phyloP scores from a whole-genome alignment of 2,113 vertebrate species.

The Dunckerocampus dactyliophorus region DNA sequence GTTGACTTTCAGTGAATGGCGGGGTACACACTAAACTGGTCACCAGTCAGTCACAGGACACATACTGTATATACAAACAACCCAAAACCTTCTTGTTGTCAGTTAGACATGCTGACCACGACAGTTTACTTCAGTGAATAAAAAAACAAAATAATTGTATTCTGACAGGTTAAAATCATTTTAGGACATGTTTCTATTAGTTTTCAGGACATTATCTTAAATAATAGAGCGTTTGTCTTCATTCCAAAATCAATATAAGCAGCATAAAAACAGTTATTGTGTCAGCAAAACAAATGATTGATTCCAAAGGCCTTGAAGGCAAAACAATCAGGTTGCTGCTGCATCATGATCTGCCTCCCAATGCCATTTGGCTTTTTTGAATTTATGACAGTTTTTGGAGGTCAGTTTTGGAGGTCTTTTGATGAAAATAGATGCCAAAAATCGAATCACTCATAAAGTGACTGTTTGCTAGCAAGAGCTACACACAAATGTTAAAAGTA shows the following conservation, averaged over 20 bases:
- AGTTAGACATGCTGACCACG: too few species aligned
- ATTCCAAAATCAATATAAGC: not conserved
- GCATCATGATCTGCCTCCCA: not conserved
- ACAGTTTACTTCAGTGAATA: too few species aligned
- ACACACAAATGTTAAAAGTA: too few species aligned
- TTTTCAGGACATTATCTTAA: constrained; percentile 1
- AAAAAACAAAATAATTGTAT: not conserved
- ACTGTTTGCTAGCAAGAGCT: too few species aligned
- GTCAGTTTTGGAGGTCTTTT: not conserved
- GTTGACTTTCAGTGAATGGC: too few species aligned
- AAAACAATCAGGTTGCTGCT: not conserved
- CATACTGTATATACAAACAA: too few species aligned
- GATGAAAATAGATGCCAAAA: not conserved
- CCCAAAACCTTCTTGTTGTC: too few species aligned
- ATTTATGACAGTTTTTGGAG: too few species aligned
- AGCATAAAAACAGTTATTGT: not conserved
- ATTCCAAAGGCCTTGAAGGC: not conserved
- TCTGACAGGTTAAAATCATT: not conserved
- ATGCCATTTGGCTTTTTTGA: too few species aligned
- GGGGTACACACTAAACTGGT: too few species aligned
- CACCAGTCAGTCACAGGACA: too few species aligned
- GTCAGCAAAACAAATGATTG: not conserved
- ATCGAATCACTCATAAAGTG: too few species aligned
- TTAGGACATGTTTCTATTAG: not conserved
- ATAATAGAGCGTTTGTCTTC: not conserved